Base-by-base conservation (phyloP, 2,797 vertebrate genomes). In the Botia almorhae region DNA sequence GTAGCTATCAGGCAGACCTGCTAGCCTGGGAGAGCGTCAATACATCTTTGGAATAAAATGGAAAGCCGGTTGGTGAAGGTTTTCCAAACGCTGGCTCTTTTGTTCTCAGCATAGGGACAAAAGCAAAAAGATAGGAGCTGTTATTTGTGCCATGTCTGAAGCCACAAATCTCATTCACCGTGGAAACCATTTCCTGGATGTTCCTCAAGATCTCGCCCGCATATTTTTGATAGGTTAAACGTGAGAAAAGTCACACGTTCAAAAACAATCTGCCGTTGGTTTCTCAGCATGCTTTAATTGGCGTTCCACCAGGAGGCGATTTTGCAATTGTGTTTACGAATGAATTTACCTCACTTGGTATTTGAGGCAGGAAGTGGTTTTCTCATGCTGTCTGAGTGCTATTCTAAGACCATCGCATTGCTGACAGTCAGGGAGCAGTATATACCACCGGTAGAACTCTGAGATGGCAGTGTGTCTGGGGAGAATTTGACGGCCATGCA, bases 401-500 rank as follows among this genome's bases (percentile, higher is more conserved):
- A 7, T 64, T 79, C 16, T 69, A 26, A 69, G 75, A 51, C 56
- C 56, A 63, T n/a, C 39, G 56, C 55, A 39, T 29, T 73, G 51
- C 75, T 77, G 75, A 78, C 43, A 56, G 75, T 51, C 11, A 51
- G 69, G 60, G 56, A 61, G 74, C 71, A 78, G 81, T 79, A 83
- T 85, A 64, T 72, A 78, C 81, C 81, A 51, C 48, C 53, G 79
- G 75, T 74, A 82, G 76, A 73, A 84, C 85, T 85, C 81, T 85
- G 82, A 83, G 81, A 67, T 82, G 86, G 84, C 74, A 80, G 81
- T 43, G n/a, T 55, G 80, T 76, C 87, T 3, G 6, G 84, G 82
- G 89, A 88, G 86, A 87, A 87, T 85, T 86, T 75, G 67, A 85
- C 78, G 80, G 80, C 69, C 19, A 13, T 53, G 7, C 84, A 89